Evolutionary conservation across 2,888 invertebrate genomes (phyloP), one percentile per base, ranked within the genome.

Genomic region (Agrotis segetum): DNA sequence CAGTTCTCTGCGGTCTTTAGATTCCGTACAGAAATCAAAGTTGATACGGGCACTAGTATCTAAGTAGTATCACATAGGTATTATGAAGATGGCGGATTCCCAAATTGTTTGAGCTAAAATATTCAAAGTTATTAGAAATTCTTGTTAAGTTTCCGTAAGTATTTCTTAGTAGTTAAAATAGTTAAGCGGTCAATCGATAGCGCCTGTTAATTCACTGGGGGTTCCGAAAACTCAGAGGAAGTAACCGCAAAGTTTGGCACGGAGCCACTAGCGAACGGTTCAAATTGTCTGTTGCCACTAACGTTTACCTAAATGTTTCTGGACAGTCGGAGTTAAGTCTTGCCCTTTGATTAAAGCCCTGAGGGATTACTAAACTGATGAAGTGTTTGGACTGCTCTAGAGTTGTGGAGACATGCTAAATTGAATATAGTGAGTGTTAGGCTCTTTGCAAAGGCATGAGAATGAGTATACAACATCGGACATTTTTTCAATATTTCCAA

Each of bases 161-260:
- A 75, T 84, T 64, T 67, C 47, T 47, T 67, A 77, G 75, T 76
- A 71, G 77, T 85, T 86, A 79, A 84, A 85, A 80, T 85, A 86
- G 85, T 87, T 86, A 58, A 55, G 74, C 73, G 85, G 85, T 84
- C 84, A 87, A 77, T 80, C 79, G 83, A 86, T 86, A 78, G 67
- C 67, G 49, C 64, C 74, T 71, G 77, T 80, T 82, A 81, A 84
- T 84, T 82, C 82, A 75, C 75, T 52, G 58, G 66, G 59, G 74
- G 46, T 69, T 71, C 63, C 65, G 62, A 65, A 68, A 81, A 74
- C 79, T 70, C 67, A 61, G 52, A 60, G 77, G 82, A 80, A 71
- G 71, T 67, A 63, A 74, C 84, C 84, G 60, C 81, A 85, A 82
- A 86, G 78, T 88, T 89, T 88, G 86, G 84, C 84, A 81, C 82